Evolutionary conservation across 2,888 invertebrate genomes (phyloP), one percentile per base, ranked within the genome.

Genomic region (Slavum lentiscoides): DNA sequence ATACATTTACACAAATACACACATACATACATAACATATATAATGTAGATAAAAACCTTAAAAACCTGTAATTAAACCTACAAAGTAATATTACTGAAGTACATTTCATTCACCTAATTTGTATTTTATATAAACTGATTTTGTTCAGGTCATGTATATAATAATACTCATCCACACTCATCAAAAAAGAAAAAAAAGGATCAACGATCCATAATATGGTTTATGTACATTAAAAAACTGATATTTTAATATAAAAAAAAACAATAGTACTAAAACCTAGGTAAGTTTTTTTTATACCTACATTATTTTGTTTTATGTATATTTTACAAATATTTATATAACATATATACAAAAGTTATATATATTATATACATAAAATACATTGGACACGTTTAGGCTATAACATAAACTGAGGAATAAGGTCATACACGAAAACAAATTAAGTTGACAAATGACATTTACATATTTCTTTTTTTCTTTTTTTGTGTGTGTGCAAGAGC

Each of bases 111-210:
- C 49, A 77, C 19, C 64, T 75, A 82, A 68, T 68, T 82, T 82
- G 69, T 82, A 82, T 76, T 76, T 82, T 69, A 82, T 76, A 76
- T 77, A 64, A 76, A 77, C 64, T 70, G 69, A 82, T 77, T 82
- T 82, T 82, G 80, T 80, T 80, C 80, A 80, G 72, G 80, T 77
- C 69, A 70, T 77, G 77, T 80, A 80, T 72, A 30, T 30, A n/a
- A 75, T 64, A 64, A 80, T 80, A 64, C 62, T 69, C 62, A 53
- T 70, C 37, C 66, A 70, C 66, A 70, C 64, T 72, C 64, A 43
- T 80, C 39, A n/a, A 39, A 72, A 64, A 70, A 58, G 9, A 21
- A 49, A 49, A 58, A 15, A 37, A 49, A 13, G 80, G 58, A 66
- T 80, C 23, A 43, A 43, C 13, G 23, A 72, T 80, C 66, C 39